Evolutionary conservation across 2,113 vertebrate genomes (phyloP).

Genomic region (Mungos mungo): DNA sequence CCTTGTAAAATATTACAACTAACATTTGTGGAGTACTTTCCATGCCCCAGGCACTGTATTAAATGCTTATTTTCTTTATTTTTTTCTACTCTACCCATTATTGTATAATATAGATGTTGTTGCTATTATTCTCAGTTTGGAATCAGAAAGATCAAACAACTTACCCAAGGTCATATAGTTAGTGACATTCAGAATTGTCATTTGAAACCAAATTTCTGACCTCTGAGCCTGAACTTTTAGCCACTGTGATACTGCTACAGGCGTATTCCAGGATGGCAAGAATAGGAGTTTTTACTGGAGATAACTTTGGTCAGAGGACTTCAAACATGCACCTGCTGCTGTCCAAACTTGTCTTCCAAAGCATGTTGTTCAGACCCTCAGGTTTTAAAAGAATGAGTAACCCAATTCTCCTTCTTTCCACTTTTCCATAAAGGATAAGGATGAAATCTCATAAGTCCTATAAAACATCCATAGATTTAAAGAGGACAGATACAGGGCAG

Average conservation of each 20-base stretch:
- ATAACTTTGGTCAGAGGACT: neutral
- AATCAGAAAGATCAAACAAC: neutral
- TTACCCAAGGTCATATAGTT: neutral
- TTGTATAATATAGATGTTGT: neutral
- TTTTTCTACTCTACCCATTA: neutral
- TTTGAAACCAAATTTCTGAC: neutral
- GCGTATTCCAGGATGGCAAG: neutral
- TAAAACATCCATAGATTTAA: slow-evolving; percentile 75
- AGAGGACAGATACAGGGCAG: slow-evolving; percentile 62
- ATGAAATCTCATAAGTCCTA: slow-evolving; percentile 65
- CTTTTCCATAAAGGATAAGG: slow-evolving; percentile 76
- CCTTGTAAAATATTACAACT: neutral
- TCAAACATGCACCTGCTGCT: neutral
- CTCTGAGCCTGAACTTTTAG: neutral
- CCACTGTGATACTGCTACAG: fast-evolving
- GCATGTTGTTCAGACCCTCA: neutral
- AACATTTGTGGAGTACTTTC: neutral
- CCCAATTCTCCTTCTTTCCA: slow-evolving; percentile 46
- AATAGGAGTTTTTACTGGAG: neutral
- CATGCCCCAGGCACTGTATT: neutral
- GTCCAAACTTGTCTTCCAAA: neutral
- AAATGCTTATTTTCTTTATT: neutral
- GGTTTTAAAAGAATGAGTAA: neutral
- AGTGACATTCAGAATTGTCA: neutral
- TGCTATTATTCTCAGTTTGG: neutral